These are phyloP conservation scores for Malthinus flaveolus DNA, from an alignment of 2,888 invertebrate genomes.

Conservation along the genomic window DNA sequence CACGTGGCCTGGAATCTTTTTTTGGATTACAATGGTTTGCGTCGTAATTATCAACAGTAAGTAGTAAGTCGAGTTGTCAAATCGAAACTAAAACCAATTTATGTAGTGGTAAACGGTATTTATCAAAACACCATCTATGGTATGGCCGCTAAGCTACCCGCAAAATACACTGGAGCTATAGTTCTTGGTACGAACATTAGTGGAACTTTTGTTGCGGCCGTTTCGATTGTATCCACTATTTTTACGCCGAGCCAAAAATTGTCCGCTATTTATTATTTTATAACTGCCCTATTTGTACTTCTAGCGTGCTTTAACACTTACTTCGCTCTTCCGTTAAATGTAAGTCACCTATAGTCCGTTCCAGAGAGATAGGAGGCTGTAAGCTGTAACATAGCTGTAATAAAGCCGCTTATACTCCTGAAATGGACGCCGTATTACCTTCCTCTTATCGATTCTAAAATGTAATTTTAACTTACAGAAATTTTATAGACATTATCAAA, in stretches of 20 bases:
- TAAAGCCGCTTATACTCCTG: too few relatives aligned
- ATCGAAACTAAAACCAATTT: conserved; percentile 8
- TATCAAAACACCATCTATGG: conserved; percentile 98
- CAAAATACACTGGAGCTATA: conserved; percentile 92
- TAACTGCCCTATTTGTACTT: conserved; percentile 88
- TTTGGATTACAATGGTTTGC: conserved; percentile 82
- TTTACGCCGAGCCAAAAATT: conserved; percentile 75
- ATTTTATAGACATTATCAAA: conserved; percentile 81
- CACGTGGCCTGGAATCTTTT: conserved; percentile 77
- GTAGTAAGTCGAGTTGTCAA: conserved; percentile 47
- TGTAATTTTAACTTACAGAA: conserved; percentile 58
- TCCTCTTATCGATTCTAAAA: background rate
- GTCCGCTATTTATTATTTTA: conserved; percentile 96
- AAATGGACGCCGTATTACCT: too few relatives aligned
- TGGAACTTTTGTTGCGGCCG: conserved; percentile 83
- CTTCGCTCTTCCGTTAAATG: conserved; percentile 90
- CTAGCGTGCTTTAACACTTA: conserved; percentile 94
- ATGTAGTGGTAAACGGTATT: conserved; percentile 84
- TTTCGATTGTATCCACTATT: conserved; percentile 68
- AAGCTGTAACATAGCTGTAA: too few relatives aligned
- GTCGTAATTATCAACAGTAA: conserved; percentile 86
- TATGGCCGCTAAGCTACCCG: conserved; percentile 89
- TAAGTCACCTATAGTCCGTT: too few relatives aligned
- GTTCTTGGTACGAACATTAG: conserved; percentile 92
- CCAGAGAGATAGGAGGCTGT: too few relatives aligned